These are phyloP conservation scores for Musca vetustissima DNA, from an alignment of 1,140 invertebrate genomes.

Conservation along the genomic window DNA sequence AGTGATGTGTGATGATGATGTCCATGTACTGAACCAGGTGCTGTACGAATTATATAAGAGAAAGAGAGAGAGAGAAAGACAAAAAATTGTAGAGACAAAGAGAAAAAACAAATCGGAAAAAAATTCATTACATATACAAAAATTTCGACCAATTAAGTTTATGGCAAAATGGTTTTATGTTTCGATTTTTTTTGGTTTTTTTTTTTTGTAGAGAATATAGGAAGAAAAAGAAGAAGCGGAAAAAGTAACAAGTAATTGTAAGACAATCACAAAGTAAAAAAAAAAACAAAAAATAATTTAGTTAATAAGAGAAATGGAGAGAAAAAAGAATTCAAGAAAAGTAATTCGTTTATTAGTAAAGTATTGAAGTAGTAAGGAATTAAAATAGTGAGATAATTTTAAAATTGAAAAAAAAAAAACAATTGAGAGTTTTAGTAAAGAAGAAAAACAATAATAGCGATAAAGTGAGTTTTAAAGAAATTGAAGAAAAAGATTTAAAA, in stretches of 20 bases:
- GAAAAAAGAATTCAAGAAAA: slow-evolving; percentile 21
- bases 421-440: too few species aligned
- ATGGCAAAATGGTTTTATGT: not conserved
- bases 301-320: not conserved
- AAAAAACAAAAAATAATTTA: too few species aligned
- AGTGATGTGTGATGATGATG: slow-evolving; percentile 41
- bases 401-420: too few species aligned
- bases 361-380: too few species aligned
- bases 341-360: too few species aligned
- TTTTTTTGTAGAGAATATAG: too few species aligned
- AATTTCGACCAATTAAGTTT: not conserved
- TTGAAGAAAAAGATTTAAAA: too few species aligned
- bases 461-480: too few species aligned
- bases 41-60: slow-evolving; percentile 24
- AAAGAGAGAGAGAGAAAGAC: slow-evolving; percentile 10
- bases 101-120: too few species aligned
- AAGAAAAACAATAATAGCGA: too few species aligned
- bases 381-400: too few species aligned
- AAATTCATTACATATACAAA: too few species aligned
- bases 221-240: not conserved
- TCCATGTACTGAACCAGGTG: slow-evolving; percentile 34
- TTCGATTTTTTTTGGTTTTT: not conserved
- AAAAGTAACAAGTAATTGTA: slow-evolving; percentile 8
- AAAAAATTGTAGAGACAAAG: slow-evolving; percentile 1
- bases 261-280: slow-evolving; percentile 18